Evolutionary conservation across 2,113 vertebrate species (phyloP).

Genomic region (Cyanistes caeruleus): DNA sequence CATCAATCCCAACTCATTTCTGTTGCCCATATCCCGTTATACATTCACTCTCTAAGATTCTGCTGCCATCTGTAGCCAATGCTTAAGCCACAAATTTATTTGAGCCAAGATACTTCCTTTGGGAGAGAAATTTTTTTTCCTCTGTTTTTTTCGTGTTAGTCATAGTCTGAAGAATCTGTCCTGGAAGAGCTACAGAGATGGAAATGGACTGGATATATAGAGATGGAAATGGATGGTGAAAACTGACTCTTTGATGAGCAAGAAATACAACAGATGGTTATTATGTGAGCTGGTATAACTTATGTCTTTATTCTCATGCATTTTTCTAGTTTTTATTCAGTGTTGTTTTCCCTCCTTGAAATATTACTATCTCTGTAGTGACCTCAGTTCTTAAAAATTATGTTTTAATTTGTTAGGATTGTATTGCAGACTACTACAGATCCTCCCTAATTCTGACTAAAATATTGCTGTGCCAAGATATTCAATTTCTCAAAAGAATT

Average conservation of each 20-base stretch:
- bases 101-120: background rate
- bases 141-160: background rate
- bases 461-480: background rate
- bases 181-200: background rate
- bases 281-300: background rate
- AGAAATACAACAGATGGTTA: conserved; percentile 4
- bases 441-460: background rate
- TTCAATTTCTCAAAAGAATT: background rate
- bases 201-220: background rate
- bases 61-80: background rate
- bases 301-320: background rate
- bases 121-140: background rate
- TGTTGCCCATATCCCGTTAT: background rate
- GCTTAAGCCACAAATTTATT: background rate
- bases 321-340: background rate
- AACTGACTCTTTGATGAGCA: background rate
- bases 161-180: background rate
- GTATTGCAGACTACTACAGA: background rate
- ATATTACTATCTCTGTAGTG: background rate
- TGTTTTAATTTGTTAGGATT: background rate
- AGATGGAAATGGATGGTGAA: background rate
- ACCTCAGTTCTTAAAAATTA: background rate
- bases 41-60: background rate
- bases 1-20: background rate
- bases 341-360: background rate